Percentiles rank a stretch among this genome's conserved stretches.
These are phyloP conservation scores for Nothobranchius furzeri DNA, from an alignment of 2,113 vertebrate genomes.

Conservation along the genomic window DNA sequence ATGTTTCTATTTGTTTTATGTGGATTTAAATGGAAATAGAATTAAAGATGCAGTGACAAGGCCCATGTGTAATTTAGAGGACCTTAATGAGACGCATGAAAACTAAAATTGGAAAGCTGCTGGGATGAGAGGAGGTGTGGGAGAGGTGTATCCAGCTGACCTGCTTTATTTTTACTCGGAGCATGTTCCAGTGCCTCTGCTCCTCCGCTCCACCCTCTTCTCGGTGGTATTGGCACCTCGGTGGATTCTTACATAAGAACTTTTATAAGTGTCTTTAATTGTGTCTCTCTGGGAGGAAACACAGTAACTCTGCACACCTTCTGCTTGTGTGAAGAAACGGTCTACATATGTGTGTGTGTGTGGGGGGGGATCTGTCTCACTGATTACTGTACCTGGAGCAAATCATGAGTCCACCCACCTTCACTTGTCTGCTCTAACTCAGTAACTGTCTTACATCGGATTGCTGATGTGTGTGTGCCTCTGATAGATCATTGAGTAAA, in stretches of 20 bases:
- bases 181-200: slow-evolving; percentile 28
- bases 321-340: not conserved
- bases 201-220: slow-evolving; percentile 18
- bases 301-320: slow-evolving; percentile 36
- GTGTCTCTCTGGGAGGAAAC: slow-evolving; percentile 31
- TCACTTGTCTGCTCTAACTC: slow-evolving; percentile 26
- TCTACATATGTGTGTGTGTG: not conserved
- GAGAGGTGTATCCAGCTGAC: slow-evolving; percentile 43
- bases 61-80: slow-evolving; percentile 7
- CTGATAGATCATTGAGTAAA: slow-evolving; percentile 21
- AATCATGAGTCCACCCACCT: slow-evolving; percentile 10
- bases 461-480: slow-evolving; percentile 3
- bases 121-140: slow-evolving; percentile 31
- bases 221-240: slow-evolving; percentile 35
- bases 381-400: slow-evolving; percentile 20
- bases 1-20: no score
- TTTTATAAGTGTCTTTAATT: slow-evolving; percentile 61
- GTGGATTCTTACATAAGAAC: slow-evolving; percentile 70
- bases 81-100: not conserved
- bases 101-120: slow-evolving; percentile 2
- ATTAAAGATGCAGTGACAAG: slow-evolving; percentile 10
- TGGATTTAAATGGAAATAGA: not conserved
- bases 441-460: slow-evolving; percentile 2
- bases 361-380: not conserved
- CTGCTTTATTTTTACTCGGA: slow-evolving; percentile 43